These are phyloP conservation scores for Eugnorisma glareosa DNA, from an alignment of 2,888 invertebrate genomes.

Conservation along the genomic window DNA sequence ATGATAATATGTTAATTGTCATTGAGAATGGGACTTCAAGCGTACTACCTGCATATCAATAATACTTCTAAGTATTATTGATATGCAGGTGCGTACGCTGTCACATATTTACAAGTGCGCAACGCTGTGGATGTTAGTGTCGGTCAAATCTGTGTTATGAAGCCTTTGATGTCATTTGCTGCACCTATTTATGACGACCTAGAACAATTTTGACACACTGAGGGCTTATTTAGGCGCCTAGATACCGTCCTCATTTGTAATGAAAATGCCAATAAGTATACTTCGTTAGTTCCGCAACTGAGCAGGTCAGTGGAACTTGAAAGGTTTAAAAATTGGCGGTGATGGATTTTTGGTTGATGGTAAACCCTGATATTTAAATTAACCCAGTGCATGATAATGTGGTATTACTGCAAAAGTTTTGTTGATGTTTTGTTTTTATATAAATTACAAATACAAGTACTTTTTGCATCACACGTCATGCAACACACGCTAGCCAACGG, in stretches of 20 bases:
- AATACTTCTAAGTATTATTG: no score
- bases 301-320: not conserved
- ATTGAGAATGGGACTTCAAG: slow-evolving; percentile 24
- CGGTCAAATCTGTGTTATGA: slow-evolving; percentile 64
- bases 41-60: slow-evolving; percentile 19
- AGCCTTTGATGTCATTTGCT: slow-evolving; percentile 42
- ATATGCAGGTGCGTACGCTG: no score
- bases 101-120: slow-evolving; percentile 73
- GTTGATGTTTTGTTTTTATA: slow-evolving; percentile 34
- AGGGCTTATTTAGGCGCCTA: not conserved
- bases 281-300: not conserved
- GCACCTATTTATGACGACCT: slow-evolving; percentile 2
- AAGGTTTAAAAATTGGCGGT: not conserved
- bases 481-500: slow-evolving; percentile 79
- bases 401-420: slow-evolving; percentile 12
- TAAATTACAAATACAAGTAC: slow-evolving; percentile 44
- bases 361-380: slow-evolving; percentile 15
- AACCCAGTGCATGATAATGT: slow-evolving; percentile 21
- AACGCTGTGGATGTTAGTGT: slow-evolving; percentile 70
- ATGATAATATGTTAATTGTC: not conserved
- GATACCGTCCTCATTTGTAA: not conserved
- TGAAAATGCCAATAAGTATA: not conserved
- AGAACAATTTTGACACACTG: slow-evolving; percentile 9
- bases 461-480: slow-evolving; percentile 73
- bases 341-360: not conserved